Evolutionary conservation across 2,797 vertebrate genomes (phyloP).

Genomic region (Aulostomus chinensis): DNA sequence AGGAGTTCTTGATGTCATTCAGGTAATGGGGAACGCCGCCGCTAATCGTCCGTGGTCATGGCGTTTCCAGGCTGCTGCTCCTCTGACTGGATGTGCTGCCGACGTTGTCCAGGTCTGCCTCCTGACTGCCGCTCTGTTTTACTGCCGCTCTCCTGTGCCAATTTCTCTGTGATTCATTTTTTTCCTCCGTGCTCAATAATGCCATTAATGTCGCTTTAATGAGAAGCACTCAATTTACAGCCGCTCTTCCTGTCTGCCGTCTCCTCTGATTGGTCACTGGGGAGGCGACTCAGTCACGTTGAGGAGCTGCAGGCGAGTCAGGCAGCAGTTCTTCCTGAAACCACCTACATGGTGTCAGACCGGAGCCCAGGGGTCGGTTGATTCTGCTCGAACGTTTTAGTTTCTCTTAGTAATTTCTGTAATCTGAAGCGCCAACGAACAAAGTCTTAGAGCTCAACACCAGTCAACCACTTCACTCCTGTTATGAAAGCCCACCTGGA

Average conservation of each 20-base stretch:
- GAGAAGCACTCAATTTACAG: constrained; percentile 65
- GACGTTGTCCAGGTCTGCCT: constrained; percentile 56
- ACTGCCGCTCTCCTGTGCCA: constrained; percentile 48
- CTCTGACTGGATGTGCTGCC: constrained; percentile 16
- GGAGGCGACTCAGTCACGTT: constrained; percentile 34
- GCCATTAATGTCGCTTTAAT: constrained; percentile 75
- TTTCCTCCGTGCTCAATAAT: constrained; percentile 61
- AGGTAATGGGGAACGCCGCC: too few species aligned
- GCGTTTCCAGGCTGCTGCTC: constrained; percentile 3
- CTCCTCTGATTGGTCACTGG: constrained; percentile 55
- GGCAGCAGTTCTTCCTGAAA: too few species aligned
- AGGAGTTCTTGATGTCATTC: too few species aligned
- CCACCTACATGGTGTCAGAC: not conserved
- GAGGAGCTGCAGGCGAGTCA: too few species aligned
- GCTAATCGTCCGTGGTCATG: too few species aligned
- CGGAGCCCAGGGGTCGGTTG: too few species aligned
- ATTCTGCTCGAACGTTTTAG: too few species aligned
- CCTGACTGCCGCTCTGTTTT: constrained; percentile 45
- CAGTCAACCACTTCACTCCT: too few species aligned
- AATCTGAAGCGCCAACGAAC: too few species aligned
- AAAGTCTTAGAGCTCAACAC: too few species aligned
- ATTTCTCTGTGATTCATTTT: constrained; percentile 54
- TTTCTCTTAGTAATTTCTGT: too few species aligned
- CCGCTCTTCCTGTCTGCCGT: constrained; percentile 50
- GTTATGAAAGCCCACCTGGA: too few species aligned